Evolutionary conservation across 2,888 invertebrate genomes (phyloP), one percentile per base, ranked within the genome.

Genomic region (Macrostomum cliftonense): DNA sequence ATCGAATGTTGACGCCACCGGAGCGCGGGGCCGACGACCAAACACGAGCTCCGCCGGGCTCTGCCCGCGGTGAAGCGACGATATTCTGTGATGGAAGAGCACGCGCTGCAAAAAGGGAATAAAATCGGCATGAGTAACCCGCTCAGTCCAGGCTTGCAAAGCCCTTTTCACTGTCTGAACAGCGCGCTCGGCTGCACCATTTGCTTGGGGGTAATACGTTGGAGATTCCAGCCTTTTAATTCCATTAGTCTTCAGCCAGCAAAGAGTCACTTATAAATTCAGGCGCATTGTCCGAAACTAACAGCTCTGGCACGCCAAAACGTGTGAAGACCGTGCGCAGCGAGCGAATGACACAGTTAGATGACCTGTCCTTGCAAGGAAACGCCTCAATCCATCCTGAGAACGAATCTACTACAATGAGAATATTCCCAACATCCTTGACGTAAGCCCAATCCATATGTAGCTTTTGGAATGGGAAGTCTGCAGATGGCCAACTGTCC

Each of bases 211-310:
- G 19, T 37, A 17, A n/a, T 46, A 46, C 9, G 40, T 36, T 37
- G 46, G 46, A 16, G 46, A 46, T 43, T 42, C 39, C 12, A 21
- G 44, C 21, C 14, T 16, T 46, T 16, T 28, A 38, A 21, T 14
- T 42, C 39, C n/a, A 17, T 28, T 16, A 17, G 36, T 37, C n/a
- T n/a, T n/a, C n/a, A n/a, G n/a, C n/a, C n/a, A n/a, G n/a, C n/a
- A n/a, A n/a, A 20, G 4, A 36, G 20, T 46, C 12, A 12, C 40
- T 19, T 17, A 38, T 16, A 37, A 46, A 45, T 12, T 49, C 48
- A 12, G 44, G 48, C n/a, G 45, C 48, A 47, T 48, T 48, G 36
- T 48, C 48, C 9, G 48, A 36, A 11, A 48, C 46, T 13, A 28
- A 9, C 16, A 47, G 14, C 16, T 47, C 21, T 11, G 48, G 48